Base-by-base conservation (phyloP, 92 coral and sea anemone species). In the Phenganax marumi region DNA sequence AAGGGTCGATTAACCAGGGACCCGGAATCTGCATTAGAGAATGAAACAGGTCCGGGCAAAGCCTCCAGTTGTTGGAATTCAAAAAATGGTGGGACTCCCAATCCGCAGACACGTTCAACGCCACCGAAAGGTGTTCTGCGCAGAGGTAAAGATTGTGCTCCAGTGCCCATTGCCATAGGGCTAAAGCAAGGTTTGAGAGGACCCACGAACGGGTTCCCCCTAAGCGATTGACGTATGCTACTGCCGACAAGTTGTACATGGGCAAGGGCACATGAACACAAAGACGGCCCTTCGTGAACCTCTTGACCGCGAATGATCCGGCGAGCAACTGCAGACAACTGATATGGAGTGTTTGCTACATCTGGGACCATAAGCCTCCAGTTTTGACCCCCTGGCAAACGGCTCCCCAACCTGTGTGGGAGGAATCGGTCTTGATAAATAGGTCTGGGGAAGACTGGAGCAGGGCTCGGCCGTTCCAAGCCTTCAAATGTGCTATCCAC, bases 391-490 rank as follows among this genome's bases (percentile, higher is more conserved):
- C 73, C 26, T 68, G 73, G n/a, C 73, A 68, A n/a, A 68, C 73
- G 46, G 73, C 73, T 17, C 73, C 73, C 73, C 47, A 68, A 17
- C 73, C 73, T 24, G 9, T 21, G 9, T 18, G 22, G 9, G 73
- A 86, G 8, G 85, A 81, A 79, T 86, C 83, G 54, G 77, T 84
- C 24, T 84, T 74, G 65, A 84, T 84, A 63, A 74, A 54, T 80
- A 75, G 39, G 19, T 84, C 48, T 26, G 70, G 57, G 73, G 86
- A 68, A 70, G 73, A 48, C 46, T 68, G 73, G 46, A 68, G 49
- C 10, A 68, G 47, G 14, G 73, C 73, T 6, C 49, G 73, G 26
- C 46, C 54, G 26, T 49, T 43, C 72, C 46, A 18, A 18, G 72
- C 72, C 21, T 43, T 66, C 39, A 16, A 43, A 33, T 33, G 43